These are phyloP conservation scores for Caenorhabditis tropicalis DNA, from an alignment of 1,140 invertebrate species.

Conservation along the genomic window DNA sequence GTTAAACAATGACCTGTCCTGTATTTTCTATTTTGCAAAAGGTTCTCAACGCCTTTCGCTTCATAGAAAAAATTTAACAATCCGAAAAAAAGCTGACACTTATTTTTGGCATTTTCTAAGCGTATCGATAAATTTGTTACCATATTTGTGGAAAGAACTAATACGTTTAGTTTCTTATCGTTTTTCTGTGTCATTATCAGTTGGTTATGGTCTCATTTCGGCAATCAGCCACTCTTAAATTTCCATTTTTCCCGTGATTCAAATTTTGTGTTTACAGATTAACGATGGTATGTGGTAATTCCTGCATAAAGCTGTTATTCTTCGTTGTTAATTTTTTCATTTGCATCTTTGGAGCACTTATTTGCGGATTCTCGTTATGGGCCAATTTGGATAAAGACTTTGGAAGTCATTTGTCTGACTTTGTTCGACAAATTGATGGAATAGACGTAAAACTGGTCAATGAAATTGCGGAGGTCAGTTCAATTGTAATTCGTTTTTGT, in stretches of 20 bases:
- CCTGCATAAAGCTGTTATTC: constrained; percentile 67
- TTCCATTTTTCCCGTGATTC: not conserved
- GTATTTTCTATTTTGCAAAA: constrained; percentile 54
- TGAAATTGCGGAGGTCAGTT: constrained; percentile 60
- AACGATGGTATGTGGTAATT: constrained; percentile 61
- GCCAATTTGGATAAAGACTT: constrained; percentile 71
- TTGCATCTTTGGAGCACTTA: constrained; percentile 67
- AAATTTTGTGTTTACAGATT: too few species aligned
- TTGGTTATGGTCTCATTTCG: not conserved
- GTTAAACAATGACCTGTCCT: constrained; percentile 17
- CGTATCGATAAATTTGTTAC: not conserved
- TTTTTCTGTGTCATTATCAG: not conserved
- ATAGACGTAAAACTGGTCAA: constrained; percentile 55
- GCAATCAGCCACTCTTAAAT: too few species aligned
- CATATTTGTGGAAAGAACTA: not conserved
- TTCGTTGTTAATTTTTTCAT: constrained; percentile 68
- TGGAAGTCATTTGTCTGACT: constrained; percentile 37
- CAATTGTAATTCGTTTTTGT: constrained; percentile 41
- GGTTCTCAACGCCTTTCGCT: constrained; percentile 59
- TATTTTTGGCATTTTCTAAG: not conserved
- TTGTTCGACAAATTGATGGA: constrained; percentile 45
- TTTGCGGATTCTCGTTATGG: constrained; percentile 71
- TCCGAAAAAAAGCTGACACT: too few species aligned
- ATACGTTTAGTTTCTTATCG: not conserved
- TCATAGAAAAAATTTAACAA: too few species aligned